Evolutionary conservation across 2,797 vertebrate species (phyloP), one percentile per base, ranked within the genome.

Genomic region (Pseudotriccus pelzelni): DNA sequence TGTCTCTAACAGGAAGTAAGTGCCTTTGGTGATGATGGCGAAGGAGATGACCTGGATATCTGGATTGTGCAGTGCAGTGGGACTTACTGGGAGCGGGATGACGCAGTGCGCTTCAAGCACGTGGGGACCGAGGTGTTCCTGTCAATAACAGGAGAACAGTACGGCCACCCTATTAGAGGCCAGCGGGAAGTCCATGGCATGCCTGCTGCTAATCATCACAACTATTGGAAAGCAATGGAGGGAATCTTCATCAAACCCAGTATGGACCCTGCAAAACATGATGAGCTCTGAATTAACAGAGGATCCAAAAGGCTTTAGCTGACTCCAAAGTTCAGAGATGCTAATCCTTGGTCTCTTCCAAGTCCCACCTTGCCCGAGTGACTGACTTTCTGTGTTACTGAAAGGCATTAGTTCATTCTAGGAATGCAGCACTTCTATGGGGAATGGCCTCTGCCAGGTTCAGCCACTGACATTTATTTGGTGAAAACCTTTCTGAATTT

Each of bases 141-240:
- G 93, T 99, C 99, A 0, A 97, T 99, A 80, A 99, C 99, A 0
- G 99, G 99, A 6, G 99, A 99, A 91, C 99, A 99, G 96, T 99
- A 99, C 3, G 99, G 99, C 14, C 99, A 99, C 94, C 99, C 99
- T 70, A 99, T 99, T 89, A 97, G 99, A 4, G 99, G 99, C 30
- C 99, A 99, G 85, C 97, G 98, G 3, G 99, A 99, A 95, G 99
- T 99, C 13, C 99, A 99, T 16, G 99, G 98, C 94, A 99, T 99
- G 98, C 73, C 97, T 77, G 87, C 98, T 1, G 91, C 99, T 86
- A 99, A 97, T 96, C 97, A 98, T 14, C 97, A 99, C 98, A 99
- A 98, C 96, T 99, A 98, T 69, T 99, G 99, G 99, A 99, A 98
- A 66, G 98, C 98, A 86, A 99, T 99, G 99, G 99, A 99, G 95